Conservation (phyloP, 2,113 vertebrate genomes). For the Cephalopterus ornatus region DNA sequence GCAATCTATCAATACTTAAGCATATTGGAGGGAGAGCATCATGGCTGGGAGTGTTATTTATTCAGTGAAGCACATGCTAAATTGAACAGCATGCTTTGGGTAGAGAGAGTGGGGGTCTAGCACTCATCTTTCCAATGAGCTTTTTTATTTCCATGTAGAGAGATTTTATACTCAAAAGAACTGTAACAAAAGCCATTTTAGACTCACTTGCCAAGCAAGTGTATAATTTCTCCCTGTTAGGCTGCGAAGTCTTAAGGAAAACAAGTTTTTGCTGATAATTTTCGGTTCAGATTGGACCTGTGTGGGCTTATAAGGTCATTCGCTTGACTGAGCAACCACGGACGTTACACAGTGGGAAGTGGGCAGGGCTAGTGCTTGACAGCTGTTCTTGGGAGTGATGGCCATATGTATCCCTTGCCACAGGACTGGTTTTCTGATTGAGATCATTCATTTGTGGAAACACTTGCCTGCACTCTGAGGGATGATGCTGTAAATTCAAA, state of each 20-base stretch:
- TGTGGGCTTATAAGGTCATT: constrained; percentile 53
- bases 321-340: constrained; percentile 50
- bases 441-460: constrained; percentile 55
- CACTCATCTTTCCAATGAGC: neutral
- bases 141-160: constrained; percentile 17
- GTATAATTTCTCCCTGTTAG: constrained; percentile 9
- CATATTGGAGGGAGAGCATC: constrained; percentile 49
- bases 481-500: constrained; percentile 42
- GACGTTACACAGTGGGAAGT: constrained; percentile 50
- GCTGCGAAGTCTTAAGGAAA: neutral
- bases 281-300: constrained; percentile 20
- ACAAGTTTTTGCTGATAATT: constrained; percentile 21
- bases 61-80: constrained; percentile 62
- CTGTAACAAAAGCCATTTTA: constrained; percentile 1
- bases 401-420: constrained; percentile 65
- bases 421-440: constrained; percentile 58
- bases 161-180: constrained; percentile 22
- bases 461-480: constrained; percentile 19
- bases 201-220: neutral
- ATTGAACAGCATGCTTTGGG: constrained; percentile 52
- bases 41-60: constrained; percentile 46
- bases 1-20: constrained; percentile 71
- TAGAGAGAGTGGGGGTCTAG: neutral
- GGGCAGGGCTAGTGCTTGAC: constrained; percentile 59
- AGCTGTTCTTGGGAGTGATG: constrained; percentile 62